Base-by-base conservation (phyloP, 2,797 vertebrate genomes). In the Diplodus puntazzo region DNA sequence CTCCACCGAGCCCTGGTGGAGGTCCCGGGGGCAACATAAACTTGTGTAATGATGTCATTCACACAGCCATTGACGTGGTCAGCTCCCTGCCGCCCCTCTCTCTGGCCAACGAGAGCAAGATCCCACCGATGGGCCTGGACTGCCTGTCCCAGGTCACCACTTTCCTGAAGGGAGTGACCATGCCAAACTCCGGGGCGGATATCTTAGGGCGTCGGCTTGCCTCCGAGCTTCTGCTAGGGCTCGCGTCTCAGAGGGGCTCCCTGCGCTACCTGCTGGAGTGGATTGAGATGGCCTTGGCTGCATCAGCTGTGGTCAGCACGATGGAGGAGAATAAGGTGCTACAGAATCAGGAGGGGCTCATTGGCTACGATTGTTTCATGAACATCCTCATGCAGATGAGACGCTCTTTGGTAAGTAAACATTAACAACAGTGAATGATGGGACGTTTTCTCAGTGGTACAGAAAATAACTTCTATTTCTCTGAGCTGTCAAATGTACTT, bases 311-410 rank as follows among this genome's bases (percentile, higher is more conserved):
- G 84, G 97, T 99, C 78, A 97, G 95, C 70, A 91, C 94, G 11
- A 96, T 98, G 96, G 97, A 98, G 92, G 96, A 96, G 84, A 96
- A 67, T 76, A 96, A 95, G 87, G 76, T 91, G 59, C 88, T 92
- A 0, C 95, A 94, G 72, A 95, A 88, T 80, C 96, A 97, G 0
- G 98, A 99, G 90, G 98, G 98, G 30, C 96, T 99, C 92, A 98
- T 99, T 79, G 96, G 97, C 79, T 99, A 98, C n/a, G 98, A 99
- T 82, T 98, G 98, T 84, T 99, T 99, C 92, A 98, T 99, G 97
- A 96, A 95, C 82, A 97, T 99, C 90, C 92, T 99, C 67, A 97
- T 97, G 94, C 98, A 99, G 92, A 99, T 99, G 98, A 96, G 98
- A 46, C 97, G 97, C 39, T 99, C 98, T 62, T 81, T 99, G 97